Conservation (phyloP, 1,140 invertebrate genomes). For the Latrodectus geometricus region DNA sequence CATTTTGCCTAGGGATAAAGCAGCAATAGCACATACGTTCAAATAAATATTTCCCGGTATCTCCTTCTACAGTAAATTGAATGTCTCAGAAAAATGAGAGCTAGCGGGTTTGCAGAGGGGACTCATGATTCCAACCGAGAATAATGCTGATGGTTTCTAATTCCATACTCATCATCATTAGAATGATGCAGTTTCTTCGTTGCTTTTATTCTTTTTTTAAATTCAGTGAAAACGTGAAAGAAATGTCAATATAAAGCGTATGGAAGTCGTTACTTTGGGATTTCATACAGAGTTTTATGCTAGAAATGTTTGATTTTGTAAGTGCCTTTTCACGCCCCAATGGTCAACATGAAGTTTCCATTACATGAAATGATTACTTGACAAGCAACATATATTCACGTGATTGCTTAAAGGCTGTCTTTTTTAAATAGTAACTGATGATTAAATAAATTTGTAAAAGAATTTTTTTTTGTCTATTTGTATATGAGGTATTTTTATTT, state of each 20-base stretch:
- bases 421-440: background rate
- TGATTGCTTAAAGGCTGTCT: background rate
- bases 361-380: background rate
- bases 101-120: too few relatives aligned
- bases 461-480: background rate
- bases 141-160: constrained; percentile 22
- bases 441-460: background rate
- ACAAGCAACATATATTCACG: background rate
- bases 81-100: background rate
- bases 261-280: background rate
- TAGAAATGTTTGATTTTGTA: background rate
- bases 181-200: background rate
- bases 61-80: background rate
- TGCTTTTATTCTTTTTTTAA: background rate
- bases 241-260: background rate
- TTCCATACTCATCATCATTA: constrained; percentile 24
- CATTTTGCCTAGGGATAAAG: constrained; percentile 36
- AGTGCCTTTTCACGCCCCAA: background rate
- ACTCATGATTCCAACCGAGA: background rate
- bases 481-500: background rate
- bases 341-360: background rate
- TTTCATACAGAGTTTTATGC: background rate
- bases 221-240: background rate
- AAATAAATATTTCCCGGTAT: background rate
- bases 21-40: constrained; percentile 16